Evolutionary conservation across 2,888 invertebrate genomes (phyloP).

Genomic region (Ypsolopha scabrella): DNA sequence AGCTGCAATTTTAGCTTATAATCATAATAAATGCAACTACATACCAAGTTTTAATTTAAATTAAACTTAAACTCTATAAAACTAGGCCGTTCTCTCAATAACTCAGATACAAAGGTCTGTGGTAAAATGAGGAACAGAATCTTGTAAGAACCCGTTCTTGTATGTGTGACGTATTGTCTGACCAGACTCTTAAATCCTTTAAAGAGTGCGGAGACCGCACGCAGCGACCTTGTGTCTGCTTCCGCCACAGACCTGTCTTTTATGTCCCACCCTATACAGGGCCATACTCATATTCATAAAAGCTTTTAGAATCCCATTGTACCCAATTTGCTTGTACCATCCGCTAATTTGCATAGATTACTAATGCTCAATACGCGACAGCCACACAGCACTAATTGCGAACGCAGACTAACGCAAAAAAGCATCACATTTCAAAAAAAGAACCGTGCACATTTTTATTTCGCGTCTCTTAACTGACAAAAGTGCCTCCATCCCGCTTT

Average conservation of each 20-base stretch:
- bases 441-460: conserved; percentile 68
- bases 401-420: conserved; percentile 67
- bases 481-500: conserved; percentile 54
- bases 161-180: not conserved
- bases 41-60: not conserved
- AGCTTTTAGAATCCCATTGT: conserved; percentile 32
- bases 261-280: not conserved
- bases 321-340: conserved; percentile 17
- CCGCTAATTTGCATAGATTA: conserved; percentile 49
- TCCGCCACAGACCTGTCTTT: conserved; percentile 27
- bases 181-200: not conserved
- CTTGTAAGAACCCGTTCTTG: conserved; percentile 18
- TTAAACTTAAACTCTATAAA: conserved; percentile 28
- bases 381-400: conserved; percentile 67
- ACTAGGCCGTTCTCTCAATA: conserved; percentile 38
- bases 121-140: conserved; percentile 34
- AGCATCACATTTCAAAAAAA: conserved; percentile 66
- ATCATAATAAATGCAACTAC: too few species aligned
- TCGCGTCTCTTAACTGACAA: conserved; percentile 54
- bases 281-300: conserved; percentile 34
- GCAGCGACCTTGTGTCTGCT: conserved; percentile 41
- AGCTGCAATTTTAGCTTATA: too few species aligned
- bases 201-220: not conserved
- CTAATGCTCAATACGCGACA: conserved; percentile 50
- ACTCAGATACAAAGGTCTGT: conserved; percentile 44